Evolutionary conservation across 2,797 vertebrate genomes (phyloP).

Genomic region (Diglossa cyanea): DNA sequence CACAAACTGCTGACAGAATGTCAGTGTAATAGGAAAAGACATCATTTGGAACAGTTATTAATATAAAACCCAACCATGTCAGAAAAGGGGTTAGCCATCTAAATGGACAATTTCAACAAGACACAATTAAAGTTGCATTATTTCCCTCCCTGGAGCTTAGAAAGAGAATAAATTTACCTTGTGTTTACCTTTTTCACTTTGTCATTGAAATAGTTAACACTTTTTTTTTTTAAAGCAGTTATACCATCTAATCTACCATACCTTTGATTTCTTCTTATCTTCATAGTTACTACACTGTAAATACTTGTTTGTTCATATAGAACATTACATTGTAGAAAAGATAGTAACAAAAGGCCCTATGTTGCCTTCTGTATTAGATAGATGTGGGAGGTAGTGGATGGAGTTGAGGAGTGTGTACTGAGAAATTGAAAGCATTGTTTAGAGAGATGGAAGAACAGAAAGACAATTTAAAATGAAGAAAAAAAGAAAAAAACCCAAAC

Average conservation of each 20-base stretch:
- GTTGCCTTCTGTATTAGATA: not conserved
- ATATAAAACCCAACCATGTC: not conserved
- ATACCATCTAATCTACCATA: not conserved
- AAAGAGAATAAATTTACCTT: not conserved
- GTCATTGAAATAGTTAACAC: not conserved
- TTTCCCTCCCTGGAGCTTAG: not conserved
- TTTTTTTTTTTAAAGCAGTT: not conserved
- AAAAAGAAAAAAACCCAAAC: not conserved
- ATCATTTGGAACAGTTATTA: slow-evolving; percentile 8
- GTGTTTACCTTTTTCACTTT: not conserved
- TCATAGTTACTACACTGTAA: not conserved
- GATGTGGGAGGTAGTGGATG: not conserved
- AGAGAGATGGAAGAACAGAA: not conserved
- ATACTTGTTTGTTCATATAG: not conserved
- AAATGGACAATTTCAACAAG: slow-evolving; percentile 19
- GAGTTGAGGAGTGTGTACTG: not conserved
- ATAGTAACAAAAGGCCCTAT: not conserved
- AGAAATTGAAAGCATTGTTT: not conserved
- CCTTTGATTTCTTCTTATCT: not conserved
- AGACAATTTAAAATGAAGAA: not conserved
- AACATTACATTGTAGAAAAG: not conserved
- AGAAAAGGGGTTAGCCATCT: slow-evolving; percentile 22
- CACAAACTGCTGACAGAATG: slow-evolving; percentile 45
- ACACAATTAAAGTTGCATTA: not conserved
- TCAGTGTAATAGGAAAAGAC: slow-evolving; percentile 23